Evolutionary conservation across 2,888 invertebrate species (phyloP), one percentile per base, ranked within the genome.

Genomic region (Spodoptera littoralis): DNA sequence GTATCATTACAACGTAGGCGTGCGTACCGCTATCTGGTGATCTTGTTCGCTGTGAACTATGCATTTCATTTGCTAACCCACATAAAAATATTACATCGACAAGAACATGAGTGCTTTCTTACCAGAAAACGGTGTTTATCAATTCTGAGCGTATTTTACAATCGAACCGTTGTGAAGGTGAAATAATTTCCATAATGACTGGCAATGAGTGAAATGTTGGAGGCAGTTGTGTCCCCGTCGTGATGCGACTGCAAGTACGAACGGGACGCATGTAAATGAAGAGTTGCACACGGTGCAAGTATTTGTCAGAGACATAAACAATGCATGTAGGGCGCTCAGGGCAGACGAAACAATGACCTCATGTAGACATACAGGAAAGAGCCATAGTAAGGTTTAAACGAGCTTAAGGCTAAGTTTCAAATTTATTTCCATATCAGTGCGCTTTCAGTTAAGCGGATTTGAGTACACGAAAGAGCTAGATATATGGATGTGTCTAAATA

Each of bases 161-260:
- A 60, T 59, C 70, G 76, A 85, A 87, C 86, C 84, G 87, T 88
- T 70, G 70, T 67, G 80, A 82, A 75, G 70, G 70, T 67, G 80
- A 82, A 75, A 79, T 68, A 79, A 85, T 91, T 89, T 85, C 81
- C 91, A 91, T 91, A 87, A 87, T 86, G 89, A 90, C 87, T 91
- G 83, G 84, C 86, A 90, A 90, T 85, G 82, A 89, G 89, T 88
- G 88, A 90, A 91, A 91, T 88, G 84, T 75, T 79, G 70, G 80
- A 86, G 84, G 87, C 85, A 85, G 84, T 86, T 77, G 83, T 70
- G 80, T 83, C 76, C 79, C 79, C 81, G 80, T 71, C 83, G 85
- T 87, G 84, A 86, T 84, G 82, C 73, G 84, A 83, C 81, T 85
- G 82, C 80, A 70, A 73, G 79, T 79, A 65, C 65, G 73, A 74